These are phyloP conservation scores for Meloe dianella DNA, from an alignment of 2,888 invertebrate genomes.

Conservation along the genomic window DNA sequence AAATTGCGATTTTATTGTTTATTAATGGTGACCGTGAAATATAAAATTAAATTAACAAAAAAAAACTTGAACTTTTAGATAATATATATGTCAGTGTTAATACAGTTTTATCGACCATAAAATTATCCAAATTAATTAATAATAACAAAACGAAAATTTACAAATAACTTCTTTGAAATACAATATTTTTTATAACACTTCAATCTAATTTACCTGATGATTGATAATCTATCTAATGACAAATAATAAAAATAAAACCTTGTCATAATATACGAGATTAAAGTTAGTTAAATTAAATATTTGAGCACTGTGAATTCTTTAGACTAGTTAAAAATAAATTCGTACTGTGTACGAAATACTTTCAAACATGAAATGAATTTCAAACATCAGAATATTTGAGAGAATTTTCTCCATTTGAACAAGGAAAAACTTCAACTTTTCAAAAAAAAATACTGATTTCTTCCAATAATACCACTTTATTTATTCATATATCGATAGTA, in stretches of 20 bases:
- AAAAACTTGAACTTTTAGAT: not conserved
- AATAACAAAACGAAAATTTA: not conserved
- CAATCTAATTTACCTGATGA: no score
- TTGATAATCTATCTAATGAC: no score
- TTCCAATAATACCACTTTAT: no score
- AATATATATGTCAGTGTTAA: not conserved
- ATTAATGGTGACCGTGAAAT: not conserved
- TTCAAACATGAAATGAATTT: not conserved
- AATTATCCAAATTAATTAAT: not conserved
- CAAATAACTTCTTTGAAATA: not conserved
- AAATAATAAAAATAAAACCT: no score
- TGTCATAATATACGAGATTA: not conserved
- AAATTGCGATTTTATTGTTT: no score
- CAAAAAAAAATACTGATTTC: no score
- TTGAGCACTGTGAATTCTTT: not conserved
- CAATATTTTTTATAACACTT: no score
- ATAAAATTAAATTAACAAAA: not conserved
- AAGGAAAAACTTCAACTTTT: no score
- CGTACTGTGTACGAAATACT: not conserved
- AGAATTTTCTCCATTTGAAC: no score
- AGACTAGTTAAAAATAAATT: constrained; percentile 11
- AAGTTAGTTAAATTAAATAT: not conserved
- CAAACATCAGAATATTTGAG: no score
- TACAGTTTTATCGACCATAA: not conserved
- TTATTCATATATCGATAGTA: no score